Base-by-base conservation (phyloP, 2,888 invertebrate species). In the Steinernema carpocapsae region DNA sequence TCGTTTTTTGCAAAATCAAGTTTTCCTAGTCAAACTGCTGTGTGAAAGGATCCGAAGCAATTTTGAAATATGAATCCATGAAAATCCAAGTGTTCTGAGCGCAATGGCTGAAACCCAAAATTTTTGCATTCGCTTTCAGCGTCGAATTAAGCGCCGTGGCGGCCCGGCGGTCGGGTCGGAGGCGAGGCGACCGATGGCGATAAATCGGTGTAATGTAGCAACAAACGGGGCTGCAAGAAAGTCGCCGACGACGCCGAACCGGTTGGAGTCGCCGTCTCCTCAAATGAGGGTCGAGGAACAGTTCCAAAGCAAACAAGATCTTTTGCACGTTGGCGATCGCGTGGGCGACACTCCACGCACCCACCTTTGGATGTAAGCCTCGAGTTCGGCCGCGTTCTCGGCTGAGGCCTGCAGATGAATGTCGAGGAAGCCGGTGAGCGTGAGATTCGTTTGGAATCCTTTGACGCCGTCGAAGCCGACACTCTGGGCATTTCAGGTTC, bases 391-490 rank as follows among this genome's bases (percentile, higher is more conserved):
- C 14, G 86, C 83, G 71, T 84, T 85, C 19, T 85, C 87, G 24
- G 82, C 82, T 4, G 84, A 84, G 6, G 87, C 87, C 74, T 86
- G 82, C 51, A 87, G 75, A 77, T 87, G 88, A 73, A 88, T 85
- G 73, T 88, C 88, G 70, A 92, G 88, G 48, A 92, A 88, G 0
- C 91, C 91, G 80, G 92, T 91, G 70, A 92, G 91, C 86, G 92
- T 92, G 52, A 92, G 88, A 86, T 92, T 92, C 10, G 91, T 91
- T n/a, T 92, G 92, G n/a, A 92, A 88, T 1, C 89, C 87, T 22
- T 91, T 90, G 22, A 92, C 85, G 4, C 88, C 88, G 37, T 88
- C 87, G 48, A 81, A 80, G 19, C 46, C 90, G 89, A 85, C 92
- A 92, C 74, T 91, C 89, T 0, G 92, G 92, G 80, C 92, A 92